Evolutionary conservation across 2,797 vertebrate species (phyloP).

Genomic region (Sus cebifrons): DNA sequence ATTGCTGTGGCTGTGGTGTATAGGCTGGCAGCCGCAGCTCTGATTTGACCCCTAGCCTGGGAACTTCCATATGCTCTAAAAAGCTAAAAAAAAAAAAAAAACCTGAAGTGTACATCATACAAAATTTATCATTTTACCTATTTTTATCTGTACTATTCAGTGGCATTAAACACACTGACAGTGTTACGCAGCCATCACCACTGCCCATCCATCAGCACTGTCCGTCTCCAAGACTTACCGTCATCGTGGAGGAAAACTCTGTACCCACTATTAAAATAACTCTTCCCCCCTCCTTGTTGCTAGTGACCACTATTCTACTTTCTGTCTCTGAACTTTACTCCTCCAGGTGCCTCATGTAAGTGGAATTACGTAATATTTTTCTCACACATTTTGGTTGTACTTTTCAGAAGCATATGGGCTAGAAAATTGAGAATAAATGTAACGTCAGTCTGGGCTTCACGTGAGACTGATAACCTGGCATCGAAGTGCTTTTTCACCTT

Average conservation of each 20-base stretch:
- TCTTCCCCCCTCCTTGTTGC: background rate
- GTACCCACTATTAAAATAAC: background rate
- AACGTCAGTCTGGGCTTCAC: background rate
- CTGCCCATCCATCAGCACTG: too few species aligned
- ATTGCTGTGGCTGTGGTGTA: too few species aligned
- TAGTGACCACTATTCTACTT: background rate
- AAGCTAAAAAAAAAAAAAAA: too few species aligned
- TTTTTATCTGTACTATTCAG: background rate
- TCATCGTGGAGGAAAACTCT: background rate
- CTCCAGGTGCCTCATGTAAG: background rate
- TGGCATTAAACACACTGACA: background rate
- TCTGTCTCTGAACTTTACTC: background rate
- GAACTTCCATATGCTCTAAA: too few species aligned
- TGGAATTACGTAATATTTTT: background rate
- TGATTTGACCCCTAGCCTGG: too few species aligned
- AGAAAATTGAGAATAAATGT: background rate
- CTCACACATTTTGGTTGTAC: background rate
- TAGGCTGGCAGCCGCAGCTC: too few species aligned
- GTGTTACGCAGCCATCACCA: background rate
- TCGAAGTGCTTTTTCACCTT: background rate
- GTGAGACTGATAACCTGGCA: background rate
- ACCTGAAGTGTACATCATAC: background rate
- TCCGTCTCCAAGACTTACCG: background rate
- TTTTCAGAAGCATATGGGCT: slow-evolving; percentile 1
- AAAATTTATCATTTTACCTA: background rate